Base-by-base conservation (phyloP, 2,113 vertebrate genomes). In the Megaceryle torquata region DNA sequence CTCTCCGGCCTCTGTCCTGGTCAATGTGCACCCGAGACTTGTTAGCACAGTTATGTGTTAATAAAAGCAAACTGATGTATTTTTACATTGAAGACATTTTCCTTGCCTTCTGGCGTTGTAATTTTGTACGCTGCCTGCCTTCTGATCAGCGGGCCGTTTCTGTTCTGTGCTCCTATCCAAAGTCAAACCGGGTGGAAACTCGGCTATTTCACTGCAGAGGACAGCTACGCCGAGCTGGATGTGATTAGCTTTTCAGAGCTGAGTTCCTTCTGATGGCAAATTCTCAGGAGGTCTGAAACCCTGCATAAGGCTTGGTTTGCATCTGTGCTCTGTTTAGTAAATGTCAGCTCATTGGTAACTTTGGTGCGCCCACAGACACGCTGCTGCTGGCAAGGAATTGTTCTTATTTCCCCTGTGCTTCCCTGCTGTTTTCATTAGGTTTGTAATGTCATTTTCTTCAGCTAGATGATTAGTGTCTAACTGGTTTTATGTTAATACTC, bases 401-500 rank as follows among this genome's bases (percentile, higher is more conserved):
- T 61, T 91, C 89, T 94, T 69, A 68, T 95, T 95, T 94, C 88
- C 91, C 91, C 31, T 44, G 33, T 86, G 91, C 88, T 92, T 91
- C 85, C 95, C 89, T 81, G 59, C 92, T 92, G 91, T 85, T 96
- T 97, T 86, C 83, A 88, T 95, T 93, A 97, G 92, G 91, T 80
- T 83, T 76, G 88, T 88, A 94, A 93, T 82, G 87, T 22, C 70
- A 70, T 92, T 97, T 97, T 91, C 74, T 71, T 89, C 86, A 77
- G 86, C 92, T 76, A 71, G 88, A 87, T 94, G 95, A 96, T 97
- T 94, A 96, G 91, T 28, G 17, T 92, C 96, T 94, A 79, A n/a
- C 95, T 92, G 91, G 71, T 96, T 74, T 93, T 95, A 61, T 97
- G 91, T 94, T 96, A 96, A 96, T 96, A 67, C 83, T 91, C 59